Percentiles rank a stretch among this genome's conserved stretches.
These are phyloP conservation scores for Panagrolaimus sp. DNA, from an alignment of 1,140 invertebrate species.

Conservation along the genomic window DNA sequence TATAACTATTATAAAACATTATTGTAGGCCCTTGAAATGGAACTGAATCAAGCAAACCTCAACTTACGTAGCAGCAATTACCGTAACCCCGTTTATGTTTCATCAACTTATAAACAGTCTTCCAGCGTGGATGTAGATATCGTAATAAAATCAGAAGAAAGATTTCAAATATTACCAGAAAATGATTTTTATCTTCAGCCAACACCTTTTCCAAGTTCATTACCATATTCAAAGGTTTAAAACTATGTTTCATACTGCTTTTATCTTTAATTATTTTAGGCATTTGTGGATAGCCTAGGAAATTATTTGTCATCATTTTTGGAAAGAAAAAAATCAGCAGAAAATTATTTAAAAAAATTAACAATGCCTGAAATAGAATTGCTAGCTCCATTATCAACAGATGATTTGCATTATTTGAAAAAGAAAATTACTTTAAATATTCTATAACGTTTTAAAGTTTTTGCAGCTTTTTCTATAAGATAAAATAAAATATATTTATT, in stretches of 20 bases:
- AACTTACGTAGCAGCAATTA: neutral
- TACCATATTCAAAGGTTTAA: neutral
- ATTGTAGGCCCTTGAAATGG: neutral
- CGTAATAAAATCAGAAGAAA: neutral
- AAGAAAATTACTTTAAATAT: neutral
- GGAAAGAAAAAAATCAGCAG: neutral
- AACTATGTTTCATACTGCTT: too few relatives aligned
- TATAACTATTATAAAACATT: too few relatives aligned
- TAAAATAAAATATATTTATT: too few relatives aligned
- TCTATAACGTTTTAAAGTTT: too few relatives aligned
- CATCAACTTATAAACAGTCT: too few relatives aligned
- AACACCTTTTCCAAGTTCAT: neutral
- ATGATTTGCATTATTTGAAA: neutral
- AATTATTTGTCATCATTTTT: neutral
- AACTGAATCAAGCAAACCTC: neutral
- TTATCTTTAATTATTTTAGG: neutral
- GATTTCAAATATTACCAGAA: neutral
- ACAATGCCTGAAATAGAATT: neutral
- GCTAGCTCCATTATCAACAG: neutral
- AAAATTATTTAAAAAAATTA: neutral
- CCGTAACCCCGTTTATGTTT: neutral
- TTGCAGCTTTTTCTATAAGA: too few relatives aligned
- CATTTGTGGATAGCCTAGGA: neutral
- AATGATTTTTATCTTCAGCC: slow-evolving; percentile 9
- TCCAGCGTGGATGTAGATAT: neutral